These are phyloP conservation scores for Steatornis caripensis DNA, from an alignment of 2,113 vertebrate species.

Conservation along the genomic window DNA sequence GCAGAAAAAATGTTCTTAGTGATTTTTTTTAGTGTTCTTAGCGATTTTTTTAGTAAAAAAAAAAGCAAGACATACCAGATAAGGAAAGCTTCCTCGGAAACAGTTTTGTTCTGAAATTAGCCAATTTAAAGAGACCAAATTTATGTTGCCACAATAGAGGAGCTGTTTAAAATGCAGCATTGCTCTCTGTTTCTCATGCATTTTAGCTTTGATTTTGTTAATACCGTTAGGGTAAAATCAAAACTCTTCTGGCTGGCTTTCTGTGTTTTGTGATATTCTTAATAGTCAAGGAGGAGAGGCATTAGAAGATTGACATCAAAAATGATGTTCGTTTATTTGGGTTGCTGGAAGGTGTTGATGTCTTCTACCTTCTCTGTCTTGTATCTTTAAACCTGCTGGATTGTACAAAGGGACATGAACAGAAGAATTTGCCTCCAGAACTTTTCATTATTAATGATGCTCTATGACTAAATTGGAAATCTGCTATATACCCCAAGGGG, in stretches of 20 bases:
- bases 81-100: not conserved
- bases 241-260: not conserved
- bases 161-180: not conserved
- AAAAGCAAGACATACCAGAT: not conserved
- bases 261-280: not conserved
- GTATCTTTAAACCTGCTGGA: constrained; percentile 59
- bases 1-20: not conserved
- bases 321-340: not conserved
- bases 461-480: constrained; percentile 79
- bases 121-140: not conserved
- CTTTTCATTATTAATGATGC: constrained; percentile 78
- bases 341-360: not conserved
- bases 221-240: not conserved
- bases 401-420: constrained; percentile 60
- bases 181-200: not conserved
- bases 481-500: constrained; percentile 73
- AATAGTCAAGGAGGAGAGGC: not conserved
- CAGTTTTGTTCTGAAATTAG: not conserved
- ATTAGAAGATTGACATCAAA: not conserved
- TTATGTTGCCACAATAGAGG: not conserved
- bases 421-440: constrained; percentile 64
- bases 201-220: not conserved
- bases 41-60: no score
- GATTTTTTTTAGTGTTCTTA: not conserved
- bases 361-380: constrained; percentile 1